Base-by-base conservation (phyloP, 2,113 vertebrate species). In the Strix aluco region DNA sequence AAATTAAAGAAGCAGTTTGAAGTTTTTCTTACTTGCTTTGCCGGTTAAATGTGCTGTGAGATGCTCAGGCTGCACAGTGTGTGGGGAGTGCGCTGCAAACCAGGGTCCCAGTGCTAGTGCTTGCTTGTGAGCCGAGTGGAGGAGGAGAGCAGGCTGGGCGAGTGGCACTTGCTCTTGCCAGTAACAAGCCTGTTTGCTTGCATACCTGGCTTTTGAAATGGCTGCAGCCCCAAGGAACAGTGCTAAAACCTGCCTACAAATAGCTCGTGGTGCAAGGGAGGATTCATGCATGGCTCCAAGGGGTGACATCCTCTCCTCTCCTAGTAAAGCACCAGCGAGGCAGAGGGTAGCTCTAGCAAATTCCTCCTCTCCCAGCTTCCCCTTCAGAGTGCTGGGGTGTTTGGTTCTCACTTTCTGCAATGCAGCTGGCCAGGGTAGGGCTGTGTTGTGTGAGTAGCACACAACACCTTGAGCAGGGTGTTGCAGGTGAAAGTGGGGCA, bases 101-200 rank as follows among this genome's bases (percentile, higher is more conserved):
- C 5, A 1, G 17, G 44, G 40, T 34, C 42, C 69, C 17, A 20
- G 27, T 52, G 49, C 27, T 51, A 32, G 40, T 23, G 40, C 81
- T 88, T 63, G 59, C 77, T 92, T 22, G 3, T 16, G 88, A 42
- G 52, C 46, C 9, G 23, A 42, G 38, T 40, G 44, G n/a, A 67
- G 81, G 46, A 93, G 87, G 38, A 86, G 73, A 89, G 94, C 88
- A 79, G 78, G 91, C 91, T 77, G 91, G 77, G 78, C 92, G 47
- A 85, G 90, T 58, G 81, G 15, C 26, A 6, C 87, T 84, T 59
- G 86, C 67, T 84, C 47, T 81, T 78, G 70, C 44, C 40, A 32
- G 36, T 58, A 32, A 57, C 32, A 17, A 85, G 87, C 84, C 84
- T 86, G 66, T 83, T 80, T 69, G 70, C 46, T 94, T 73, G 40